Evolutionary conservation across 2,797 vertebrate species (phyloP), one percentile per base, ranked within the genome.

Genomic region (Galago senegalensis): DNA sequence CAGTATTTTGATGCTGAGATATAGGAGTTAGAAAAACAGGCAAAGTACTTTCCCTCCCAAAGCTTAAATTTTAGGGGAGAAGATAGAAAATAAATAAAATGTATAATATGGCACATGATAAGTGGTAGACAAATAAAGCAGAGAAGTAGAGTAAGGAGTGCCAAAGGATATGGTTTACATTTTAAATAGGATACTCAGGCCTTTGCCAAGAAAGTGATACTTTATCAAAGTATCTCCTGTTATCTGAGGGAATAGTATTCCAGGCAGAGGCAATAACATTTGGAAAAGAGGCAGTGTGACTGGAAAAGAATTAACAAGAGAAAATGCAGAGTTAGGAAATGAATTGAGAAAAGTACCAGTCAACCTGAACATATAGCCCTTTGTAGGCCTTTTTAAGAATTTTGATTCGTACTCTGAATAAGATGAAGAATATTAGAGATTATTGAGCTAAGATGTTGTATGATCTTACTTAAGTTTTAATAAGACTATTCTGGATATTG

Each of bases 121-220:
- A 43, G 14, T 82, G 37, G 43, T 49, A 65, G 75, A 89, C 70
- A 20, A 89, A 70, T 89, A 61, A 88, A 80, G 65, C 31, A 82
- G 53, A 89, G 37, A 89, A 76, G 4, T 77, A 13, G 34, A 69
- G 18, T 81, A 40, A 8, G n/a, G 46, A 29, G 37, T 87, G 20
- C 65, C 20, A 43, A 5, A 83, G 27, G 49, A 21, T 63, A 80
- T 90, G 29, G 18, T 61, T 87, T 94, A 27, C 49, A 75, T 84
- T 93, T 87, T 83, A 73, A 89, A 43, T 83, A 69, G 56, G 85
- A 79, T 87, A 8, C 14, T 67, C 53, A 46, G 72, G 29, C 72
- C 53, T 95, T 86, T 95, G 27, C 81, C 53, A 89, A 63, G 29
- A 77, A 89, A 70, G 5, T 92, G 53, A 76, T 37, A 72, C 67